Conservation (phyloP, 2,888 invertebrate species). For the Pachydiplax longipennis region DNA sequence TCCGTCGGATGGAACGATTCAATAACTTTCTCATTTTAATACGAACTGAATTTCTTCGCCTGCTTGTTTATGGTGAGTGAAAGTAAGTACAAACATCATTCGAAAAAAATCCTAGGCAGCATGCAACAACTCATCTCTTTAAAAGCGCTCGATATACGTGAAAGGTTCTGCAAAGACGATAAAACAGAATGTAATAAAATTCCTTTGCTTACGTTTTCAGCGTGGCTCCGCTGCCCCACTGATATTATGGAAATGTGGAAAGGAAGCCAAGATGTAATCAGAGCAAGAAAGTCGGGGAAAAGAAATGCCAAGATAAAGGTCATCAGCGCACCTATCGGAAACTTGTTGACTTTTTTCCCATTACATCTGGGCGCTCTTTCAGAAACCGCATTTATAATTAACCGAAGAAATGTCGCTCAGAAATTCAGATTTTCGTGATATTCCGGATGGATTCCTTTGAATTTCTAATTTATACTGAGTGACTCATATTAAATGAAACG, state of each 20-base stretch:
- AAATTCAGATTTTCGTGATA: no score
- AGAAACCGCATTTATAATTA: no score
- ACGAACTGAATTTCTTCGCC: neutral
- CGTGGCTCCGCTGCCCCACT: neutral
- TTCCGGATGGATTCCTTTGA: no score
- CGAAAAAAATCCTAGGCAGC: neutral
- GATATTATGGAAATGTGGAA: neutral
- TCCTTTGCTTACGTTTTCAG: neutral
- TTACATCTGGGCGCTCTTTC: no score
- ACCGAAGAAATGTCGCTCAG: no score
- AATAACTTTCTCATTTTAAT: neutral
- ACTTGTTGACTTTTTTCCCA: no score
- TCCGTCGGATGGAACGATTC: no score
- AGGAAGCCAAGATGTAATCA: neutral
- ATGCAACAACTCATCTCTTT: neutral
- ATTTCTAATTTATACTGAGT: no score
- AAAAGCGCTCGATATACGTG: neutral
- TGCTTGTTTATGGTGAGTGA: neutral
- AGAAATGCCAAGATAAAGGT: no score
- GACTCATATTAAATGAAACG: no score
- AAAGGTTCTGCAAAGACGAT: neutral
- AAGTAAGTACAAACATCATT: neutral
- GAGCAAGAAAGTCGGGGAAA: no score
- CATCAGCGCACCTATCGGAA: no score
- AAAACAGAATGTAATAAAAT: neutral